Percentiles rank a stretch among this genome's conserved stretches.
These are phyloP conservation scores for Melinaea marsaeus DNA, from an alignment of 2,888 invertebrate genomes.

Conservation along the genomic window DNA sequence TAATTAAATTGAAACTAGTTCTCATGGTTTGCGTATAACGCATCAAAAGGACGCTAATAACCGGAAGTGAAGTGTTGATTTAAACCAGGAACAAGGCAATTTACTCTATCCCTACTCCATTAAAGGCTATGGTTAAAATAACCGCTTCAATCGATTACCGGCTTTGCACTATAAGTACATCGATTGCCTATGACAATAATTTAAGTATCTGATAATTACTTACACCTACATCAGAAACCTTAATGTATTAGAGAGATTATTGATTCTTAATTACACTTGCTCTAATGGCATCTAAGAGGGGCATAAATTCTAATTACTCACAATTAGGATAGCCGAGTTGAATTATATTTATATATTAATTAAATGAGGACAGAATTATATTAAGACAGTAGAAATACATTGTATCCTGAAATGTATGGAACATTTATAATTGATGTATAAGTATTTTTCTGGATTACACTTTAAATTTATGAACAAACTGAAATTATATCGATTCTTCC, in stretches of 20 bases:
- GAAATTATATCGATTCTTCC: no score
- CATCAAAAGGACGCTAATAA: background rate
- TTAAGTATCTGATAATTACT: background rate
- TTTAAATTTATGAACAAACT: no score
- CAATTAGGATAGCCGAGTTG: no score
- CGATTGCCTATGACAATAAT: background rate
- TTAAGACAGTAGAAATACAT: no score
- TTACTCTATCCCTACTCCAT: background rate
- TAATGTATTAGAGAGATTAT: background rate
- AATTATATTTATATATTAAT: no score
- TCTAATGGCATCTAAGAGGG: background rate
- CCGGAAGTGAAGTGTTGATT: background rate
- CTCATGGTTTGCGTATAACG: background rate
- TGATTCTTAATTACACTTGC: no score
- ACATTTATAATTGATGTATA: no score
- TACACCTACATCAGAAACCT: background rate
- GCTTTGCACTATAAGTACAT: background rate
- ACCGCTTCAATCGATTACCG: background rate
- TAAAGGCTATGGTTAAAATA: background rate
- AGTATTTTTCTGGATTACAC: no score
- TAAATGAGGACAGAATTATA: no score
- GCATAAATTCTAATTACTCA: no score
- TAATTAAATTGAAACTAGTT: background rate
- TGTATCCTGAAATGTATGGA: no score
- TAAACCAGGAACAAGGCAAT: slow-evolving; percentile 1